phyloP scores from a whole-genome alignment of 2,113 vertebrate genomes.

The Pangasianodon hypophthalmus region DNA sequence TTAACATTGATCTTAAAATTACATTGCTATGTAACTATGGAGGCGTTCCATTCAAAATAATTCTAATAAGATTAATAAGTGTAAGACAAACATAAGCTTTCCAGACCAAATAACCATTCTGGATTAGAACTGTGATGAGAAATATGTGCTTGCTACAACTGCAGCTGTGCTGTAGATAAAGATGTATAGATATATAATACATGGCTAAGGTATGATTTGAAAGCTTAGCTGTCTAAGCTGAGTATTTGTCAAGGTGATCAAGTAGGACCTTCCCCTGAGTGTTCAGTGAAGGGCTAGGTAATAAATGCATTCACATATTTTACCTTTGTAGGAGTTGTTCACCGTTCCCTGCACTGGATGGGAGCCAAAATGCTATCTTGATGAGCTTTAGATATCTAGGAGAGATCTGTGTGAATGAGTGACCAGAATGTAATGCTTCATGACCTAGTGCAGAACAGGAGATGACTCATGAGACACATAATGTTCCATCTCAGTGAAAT shows the following conservation, averaged over 20 bases:
- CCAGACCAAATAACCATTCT: background rate
- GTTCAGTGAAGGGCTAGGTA: background rate
- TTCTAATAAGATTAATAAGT: constrained; percentile 18
- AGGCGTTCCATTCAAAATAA: background rate
- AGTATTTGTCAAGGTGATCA: constrained; percentile 25
- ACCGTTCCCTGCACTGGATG: background rate
- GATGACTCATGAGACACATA: constrained; percentile 12
- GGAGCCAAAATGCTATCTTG: constrained; percentile 6
- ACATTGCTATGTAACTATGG: background rate
- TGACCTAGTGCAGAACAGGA: constrained; percentile 20
- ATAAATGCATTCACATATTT: background rate
- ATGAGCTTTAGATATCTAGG: constrained; percentile 20
- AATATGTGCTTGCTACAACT: background rate
- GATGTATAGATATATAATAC: background rate
- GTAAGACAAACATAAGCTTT: background rate
- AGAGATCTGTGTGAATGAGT: constrained; percentile 25
- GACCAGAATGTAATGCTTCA: constrained; percentile 30
- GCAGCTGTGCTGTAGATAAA: constrained; percentile 6
- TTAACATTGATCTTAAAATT: background rate
- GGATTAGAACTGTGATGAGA: constrained; percentile 18
- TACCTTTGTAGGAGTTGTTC: constrained; percentile 7
- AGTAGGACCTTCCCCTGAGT: constrained; percentile 7
- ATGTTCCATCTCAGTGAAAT: constrained; percentile 35
- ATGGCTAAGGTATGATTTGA: background rate
- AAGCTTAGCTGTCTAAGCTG: background rate